These are phyloP conservation scores for Ctenosaura bakeri DNA, from an alignment of 2,797 vertebrate genomes.

Conservation along the genomic window DNA sequence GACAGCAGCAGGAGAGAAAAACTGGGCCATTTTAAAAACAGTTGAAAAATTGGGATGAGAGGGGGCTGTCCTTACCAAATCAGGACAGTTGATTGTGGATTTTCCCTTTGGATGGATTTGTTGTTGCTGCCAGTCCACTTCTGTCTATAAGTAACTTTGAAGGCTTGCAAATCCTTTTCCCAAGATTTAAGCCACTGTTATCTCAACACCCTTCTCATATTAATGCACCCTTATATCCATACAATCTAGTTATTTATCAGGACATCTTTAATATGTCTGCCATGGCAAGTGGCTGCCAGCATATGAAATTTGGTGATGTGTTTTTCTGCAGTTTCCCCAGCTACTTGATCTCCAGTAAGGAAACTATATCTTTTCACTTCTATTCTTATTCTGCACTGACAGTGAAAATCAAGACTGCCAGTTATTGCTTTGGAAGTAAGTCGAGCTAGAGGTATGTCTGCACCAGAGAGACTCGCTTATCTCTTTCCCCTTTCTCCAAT, in stretches of 20 bases:
- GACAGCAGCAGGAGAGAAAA: no score
- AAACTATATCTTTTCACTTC: slow-evolving; percentile 23
- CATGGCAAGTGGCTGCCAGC: not conserved
- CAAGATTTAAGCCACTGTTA: not conserved
- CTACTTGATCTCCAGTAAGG: slow-evolving; percentile 15
- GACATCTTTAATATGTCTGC: slow-evolving; percentile 39
- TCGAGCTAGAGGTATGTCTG: slow-evolving; percentile 15
- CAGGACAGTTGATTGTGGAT: not conserved
- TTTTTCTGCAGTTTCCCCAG: not conserved
- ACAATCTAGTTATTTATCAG: slow-evolving; percentile 11
- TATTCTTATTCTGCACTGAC: slow-evolving; percentile 28
- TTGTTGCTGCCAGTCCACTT: not conserved
- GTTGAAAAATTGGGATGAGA: no score
- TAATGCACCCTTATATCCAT: not conserved
- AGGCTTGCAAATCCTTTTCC: not conserved
- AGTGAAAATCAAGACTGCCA: slow-evolving; percentile 32
- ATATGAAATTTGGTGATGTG: slow-evolving; percentile 21
- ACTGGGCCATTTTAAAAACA: no score
- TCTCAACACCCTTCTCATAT: slow-evolving; percentile 6
- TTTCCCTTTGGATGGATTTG: not conserved
- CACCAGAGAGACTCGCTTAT: slow-evolving; percentile 29
- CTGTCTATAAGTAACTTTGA: not conserved
- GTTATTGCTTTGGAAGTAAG: slow-evolving; percentile 28
- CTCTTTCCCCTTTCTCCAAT: slow-evolving; percentile 16
- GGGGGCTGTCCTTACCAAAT: no score